These are phyloP conservation scores for Rhineura floridana DNA, from an alignment of 2,113 vertebrate species.

Conservation along the genomic window DNA sequence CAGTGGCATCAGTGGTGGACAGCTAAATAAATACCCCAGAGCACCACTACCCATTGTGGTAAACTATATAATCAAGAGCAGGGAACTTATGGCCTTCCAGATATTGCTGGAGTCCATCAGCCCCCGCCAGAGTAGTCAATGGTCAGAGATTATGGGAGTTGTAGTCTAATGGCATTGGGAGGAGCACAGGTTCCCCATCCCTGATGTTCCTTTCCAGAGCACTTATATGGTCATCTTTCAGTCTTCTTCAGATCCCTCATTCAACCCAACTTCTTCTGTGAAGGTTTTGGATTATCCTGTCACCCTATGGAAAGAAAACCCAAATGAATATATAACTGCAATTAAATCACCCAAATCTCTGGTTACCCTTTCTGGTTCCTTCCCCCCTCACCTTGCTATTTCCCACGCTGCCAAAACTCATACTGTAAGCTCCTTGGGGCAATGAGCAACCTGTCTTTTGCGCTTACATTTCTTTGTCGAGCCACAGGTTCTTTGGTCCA, in stretches of 20 bases:
- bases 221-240: neutral
- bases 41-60: no score
- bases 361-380: no score
- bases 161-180: no score
- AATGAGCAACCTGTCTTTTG: neutral
- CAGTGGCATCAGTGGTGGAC: neutral
- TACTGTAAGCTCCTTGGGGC: neutral
- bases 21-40: neutral
- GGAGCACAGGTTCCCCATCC: no score
- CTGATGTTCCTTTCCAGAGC: neutral
- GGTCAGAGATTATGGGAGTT: no score
- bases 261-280: neutral
- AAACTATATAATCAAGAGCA: no score
- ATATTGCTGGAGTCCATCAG: no score
- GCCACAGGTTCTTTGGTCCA: no score
- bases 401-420: neutral
- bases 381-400: neutral
- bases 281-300: neutral
- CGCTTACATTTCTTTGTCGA: neutral
- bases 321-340: neutral
- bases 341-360: neutral
- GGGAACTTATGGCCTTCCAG: no score
- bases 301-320: neutral
- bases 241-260: neutral
- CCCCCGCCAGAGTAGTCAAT: no score